These are phyloP conservation scores for Netelia virgata DNA, from an alignment of 2,888 invertebrate species.

Conservation along the genomic window DNA sequence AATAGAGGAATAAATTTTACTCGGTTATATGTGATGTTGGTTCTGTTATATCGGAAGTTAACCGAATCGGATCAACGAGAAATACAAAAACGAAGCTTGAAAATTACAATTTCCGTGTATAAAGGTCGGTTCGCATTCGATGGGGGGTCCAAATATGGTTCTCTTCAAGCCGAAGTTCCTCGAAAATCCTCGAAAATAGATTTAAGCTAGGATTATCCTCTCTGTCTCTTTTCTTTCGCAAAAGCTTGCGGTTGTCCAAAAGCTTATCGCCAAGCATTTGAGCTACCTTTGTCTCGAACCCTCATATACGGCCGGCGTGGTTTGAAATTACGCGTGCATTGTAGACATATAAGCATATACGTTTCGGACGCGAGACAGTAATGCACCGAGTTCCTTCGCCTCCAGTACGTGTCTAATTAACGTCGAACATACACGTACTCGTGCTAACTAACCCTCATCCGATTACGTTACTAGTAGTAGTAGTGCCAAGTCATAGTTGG, in stretches of 20 bases:
- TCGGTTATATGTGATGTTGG: too few species aligned
- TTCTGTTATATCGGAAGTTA: too few species aligned
- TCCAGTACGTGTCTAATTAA: constrained; percentile 70
- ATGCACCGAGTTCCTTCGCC: constrained; percentile 34
- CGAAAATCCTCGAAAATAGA: too few species aligned
- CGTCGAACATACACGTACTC: constrained; percentile 68
- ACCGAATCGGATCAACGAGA: too few species aligned
- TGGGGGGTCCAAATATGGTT: too few species aligned
- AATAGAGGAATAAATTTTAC: too few species aligned
- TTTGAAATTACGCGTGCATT: constrained; percentile 67
- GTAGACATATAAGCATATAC: constrained; percentile 24
- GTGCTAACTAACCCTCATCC: constrained; percentile 70
- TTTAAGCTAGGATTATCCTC: too few species aligned
- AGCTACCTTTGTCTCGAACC: constrained; percentile 16
- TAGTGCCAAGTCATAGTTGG: constrained; percentile 43
- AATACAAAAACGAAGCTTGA: too few species aligned
- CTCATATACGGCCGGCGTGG: constrained; percentile 61
- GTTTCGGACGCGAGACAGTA: constrained; percentile 31
- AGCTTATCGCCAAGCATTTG: constrained; percentile 4
- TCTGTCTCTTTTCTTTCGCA: background rate
- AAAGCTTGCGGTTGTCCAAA: constrained; percentile 47
- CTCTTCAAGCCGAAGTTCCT: too few species aligned
- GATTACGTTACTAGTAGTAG: constrained; percentile 47
- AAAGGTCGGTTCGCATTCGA: too few species aligned
- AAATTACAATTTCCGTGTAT: too few species aligned